Evolutionary conservation across 2,113 vertebrate genomes (phyloP).

Genomic region (Sorex araneus): DNA sequence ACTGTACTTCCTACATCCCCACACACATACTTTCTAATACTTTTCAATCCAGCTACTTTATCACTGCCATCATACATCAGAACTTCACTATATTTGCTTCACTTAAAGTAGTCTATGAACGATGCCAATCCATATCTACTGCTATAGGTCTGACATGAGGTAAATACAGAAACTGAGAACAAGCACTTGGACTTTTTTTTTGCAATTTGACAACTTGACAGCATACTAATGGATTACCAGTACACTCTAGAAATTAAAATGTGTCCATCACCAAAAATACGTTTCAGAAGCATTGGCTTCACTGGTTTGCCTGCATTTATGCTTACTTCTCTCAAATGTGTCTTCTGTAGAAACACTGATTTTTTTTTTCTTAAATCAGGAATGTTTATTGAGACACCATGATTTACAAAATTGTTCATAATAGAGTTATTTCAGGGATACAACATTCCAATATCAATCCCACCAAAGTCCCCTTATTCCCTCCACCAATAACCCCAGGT

Average conservation of each 20-base stretch:
- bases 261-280: background rate
- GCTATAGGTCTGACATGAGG: background rate
- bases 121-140: background rate
- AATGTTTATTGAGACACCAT: too few relatives aligned
- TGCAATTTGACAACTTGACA: conserved; percentile 10
- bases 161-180: conserved; percentile 45
- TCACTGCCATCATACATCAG: background rate
- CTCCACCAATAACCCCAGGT: too few relatives aligned
- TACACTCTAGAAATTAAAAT: conserved; percentile 39
- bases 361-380: too few relatives aligned
- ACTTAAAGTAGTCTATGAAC: conserved; percentile 1
- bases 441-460: too few relatives aligned
- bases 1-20: too few relatives aligned
- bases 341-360: background rate
- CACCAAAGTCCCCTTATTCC: too few relatives aligned
- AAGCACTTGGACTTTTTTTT: conserved; percentile 26
- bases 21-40: too few relatives aligned
- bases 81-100: conserved; percentile 35
- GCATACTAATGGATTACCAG: conserved; percentile 21
- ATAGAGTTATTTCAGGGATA: too few relatives aligned
- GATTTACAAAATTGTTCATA: too few relatives aligned
- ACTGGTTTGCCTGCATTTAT: background rate
- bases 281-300: conserved; percentile 27
- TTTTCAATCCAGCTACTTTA: conserved; percentile 1
- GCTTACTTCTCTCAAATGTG: background rate